Evolutionary conservation across 2,888 invertebrate genomes (phyloP).

Genomic region (Acleris emargana): DNA sequence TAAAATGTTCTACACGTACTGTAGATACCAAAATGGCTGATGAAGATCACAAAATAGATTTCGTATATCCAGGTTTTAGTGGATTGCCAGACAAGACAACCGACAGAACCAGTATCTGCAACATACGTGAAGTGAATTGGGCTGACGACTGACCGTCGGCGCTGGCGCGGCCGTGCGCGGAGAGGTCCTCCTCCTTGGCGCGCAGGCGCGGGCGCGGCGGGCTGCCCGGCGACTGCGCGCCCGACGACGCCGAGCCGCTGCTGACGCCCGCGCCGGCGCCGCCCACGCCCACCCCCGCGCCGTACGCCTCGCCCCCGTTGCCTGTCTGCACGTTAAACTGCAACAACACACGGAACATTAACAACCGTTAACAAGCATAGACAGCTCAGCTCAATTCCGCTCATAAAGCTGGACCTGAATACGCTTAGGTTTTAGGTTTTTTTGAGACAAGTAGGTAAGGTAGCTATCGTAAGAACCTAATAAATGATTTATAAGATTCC

Average conservation of each 20-base stretch:
- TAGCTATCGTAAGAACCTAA: no score
- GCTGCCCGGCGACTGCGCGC: slow-evolving; percentile 72
- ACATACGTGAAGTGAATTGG: not conserved
- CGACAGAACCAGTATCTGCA: not conserved
- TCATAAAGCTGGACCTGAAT: not conserved
- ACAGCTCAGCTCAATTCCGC: not conserved
- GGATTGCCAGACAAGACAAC: no score
- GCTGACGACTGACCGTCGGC: slow-evolving; percentile 76
- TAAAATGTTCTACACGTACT: no score
- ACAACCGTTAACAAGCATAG: not conserved
- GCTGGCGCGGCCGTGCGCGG: slow-evolving; percentile 84
- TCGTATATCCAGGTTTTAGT: no score
- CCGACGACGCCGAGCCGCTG: slow-evolving; percentile 74
- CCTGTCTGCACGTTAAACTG: slow-evolving; percentile 77
- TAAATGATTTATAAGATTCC: no score
- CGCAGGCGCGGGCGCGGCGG: slow-evolving; percentile 70
- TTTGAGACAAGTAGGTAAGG: no score
- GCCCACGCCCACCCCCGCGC: slow-evolving; percentile 50
- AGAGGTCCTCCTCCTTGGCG: slow-evolving; percentile 86
- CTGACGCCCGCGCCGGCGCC: slow-evolving; percentile 58
- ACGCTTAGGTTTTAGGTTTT: no score
- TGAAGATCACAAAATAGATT: no score
- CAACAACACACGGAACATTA: not conserved
- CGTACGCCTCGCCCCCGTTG: slow-evolving; percentile 23
- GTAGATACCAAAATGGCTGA: no score